Conservation (phyloP, 1,140 invertebrate genomes). For the Carcinoscorpius rotundicauda region DNA sequence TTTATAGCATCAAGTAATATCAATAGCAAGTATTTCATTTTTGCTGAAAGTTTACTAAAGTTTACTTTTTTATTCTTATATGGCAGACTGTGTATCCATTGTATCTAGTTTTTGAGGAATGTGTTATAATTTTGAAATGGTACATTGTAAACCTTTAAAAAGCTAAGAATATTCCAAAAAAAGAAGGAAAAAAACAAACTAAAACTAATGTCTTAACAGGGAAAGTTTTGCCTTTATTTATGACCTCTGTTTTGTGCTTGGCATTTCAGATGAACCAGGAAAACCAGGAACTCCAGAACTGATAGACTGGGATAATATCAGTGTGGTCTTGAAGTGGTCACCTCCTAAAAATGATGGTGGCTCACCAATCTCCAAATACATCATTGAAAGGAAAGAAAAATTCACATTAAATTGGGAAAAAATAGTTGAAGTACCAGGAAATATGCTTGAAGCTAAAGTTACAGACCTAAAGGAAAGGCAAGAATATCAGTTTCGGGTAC, state of each 20-base stretch:
- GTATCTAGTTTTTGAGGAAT: no score
- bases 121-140: no score
- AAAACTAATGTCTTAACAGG: no score
- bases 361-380: slow-evolving; percentile 85
- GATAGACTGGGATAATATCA: slow-evolving; percentile 62
- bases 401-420: slow-evolving; percentile 60
- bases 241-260: slow-evolving; percentile 61
- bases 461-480: slow-evolving; percentile 86
- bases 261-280: slow-evolving; percentile 65
- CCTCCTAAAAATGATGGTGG: slow-evolving; percentile 83
- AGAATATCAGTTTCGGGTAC: slow-evolving; percentile 90
- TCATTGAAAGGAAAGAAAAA: slow-evolving; percentile 88
- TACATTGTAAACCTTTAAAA: no score
- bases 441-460: slow-evolving; percentile 58
- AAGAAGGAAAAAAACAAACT: no score
- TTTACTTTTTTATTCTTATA: no score
- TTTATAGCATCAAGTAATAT: no score
- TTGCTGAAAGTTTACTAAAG: no score
- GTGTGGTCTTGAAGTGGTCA: slow-evolving; percentile 92
- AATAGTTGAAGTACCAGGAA: slow-evolving; percentile 58
- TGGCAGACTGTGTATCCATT: no score
- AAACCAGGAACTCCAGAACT: slow-evolving; percentile 80
- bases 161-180: no score
- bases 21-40: no score
- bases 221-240: slow-evolving; percentile 60